These are phyloP conservation scores for Helarctos malayanus DNA, from an alignment of 2,797 vertebrate genomes.

Conservation along the genomic window DNA sequence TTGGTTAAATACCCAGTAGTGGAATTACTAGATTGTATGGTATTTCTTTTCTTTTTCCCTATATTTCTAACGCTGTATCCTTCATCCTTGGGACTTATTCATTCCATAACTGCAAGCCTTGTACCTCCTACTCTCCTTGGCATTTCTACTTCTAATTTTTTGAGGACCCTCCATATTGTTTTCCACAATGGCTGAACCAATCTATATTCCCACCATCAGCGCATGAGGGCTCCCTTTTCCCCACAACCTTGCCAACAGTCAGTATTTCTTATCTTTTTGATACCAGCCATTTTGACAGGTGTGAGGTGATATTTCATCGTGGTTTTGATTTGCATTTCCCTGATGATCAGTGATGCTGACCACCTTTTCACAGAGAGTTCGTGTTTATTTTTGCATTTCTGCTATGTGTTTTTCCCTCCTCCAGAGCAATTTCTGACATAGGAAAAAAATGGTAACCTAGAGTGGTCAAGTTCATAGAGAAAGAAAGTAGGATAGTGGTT, in stretches of 20 bases:
- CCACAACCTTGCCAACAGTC: background rate
- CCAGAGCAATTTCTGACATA: slow-evolving; percentile 32
- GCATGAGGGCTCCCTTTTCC: background rate
- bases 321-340: background rate
- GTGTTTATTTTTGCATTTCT: background rate
- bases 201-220: background rate
- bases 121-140: background rate
- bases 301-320: background rate
- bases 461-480: background rate
- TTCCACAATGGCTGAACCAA: background rate
- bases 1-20: background rate
- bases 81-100: background rate
- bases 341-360: background rate
- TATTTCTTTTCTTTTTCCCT: background rate
- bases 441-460: background rate
- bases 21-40: background rate
- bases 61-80: background rate
- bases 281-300: background rate
- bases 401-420: background rate
- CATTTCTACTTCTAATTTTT: background rate
- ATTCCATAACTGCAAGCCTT: background rate
- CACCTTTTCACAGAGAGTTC: background rate
- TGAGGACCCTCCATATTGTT: background rate
- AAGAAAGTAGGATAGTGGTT: background rate
- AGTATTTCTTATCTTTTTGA: background rate